A percentile compares a stretch with the other conserved stretches of the same genome.
These are phyloP conservation scores for Tragelaphus strepsiceros DNA, from an alignment of 2,113 vertebrate genomes.

Conservation along the genomic window DNA sequence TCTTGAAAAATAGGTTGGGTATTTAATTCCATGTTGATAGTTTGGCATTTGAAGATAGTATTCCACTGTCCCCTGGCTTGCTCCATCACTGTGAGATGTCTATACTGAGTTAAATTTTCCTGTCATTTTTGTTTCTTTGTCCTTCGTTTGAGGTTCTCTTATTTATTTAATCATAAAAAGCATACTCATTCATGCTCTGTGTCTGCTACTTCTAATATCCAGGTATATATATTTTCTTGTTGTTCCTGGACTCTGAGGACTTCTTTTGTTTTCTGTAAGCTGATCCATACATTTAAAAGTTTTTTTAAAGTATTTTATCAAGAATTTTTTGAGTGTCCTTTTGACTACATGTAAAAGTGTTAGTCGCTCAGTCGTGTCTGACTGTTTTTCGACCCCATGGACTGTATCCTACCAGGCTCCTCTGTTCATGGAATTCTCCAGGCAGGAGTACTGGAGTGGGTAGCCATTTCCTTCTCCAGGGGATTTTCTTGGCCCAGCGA, in stretches of 20 bases:
- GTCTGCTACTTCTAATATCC: neutral
- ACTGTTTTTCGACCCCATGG: neutral
- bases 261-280: neutral
- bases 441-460: neutral
- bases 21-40: neutral
- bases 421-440: neutral
- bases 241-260: neutral
- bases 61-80: neutral
- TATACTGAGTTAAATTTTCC: neutral
- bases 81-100: neutral
- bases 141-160: neutral
- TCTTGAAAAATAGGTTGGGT: neutral
- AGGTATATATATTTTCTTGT: neutral
- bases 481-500: neutral
- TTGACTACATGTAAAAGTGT: neutral
- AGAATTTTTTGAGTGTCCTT: neutral
- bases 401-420: neutral
- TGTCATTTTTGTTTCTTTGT: neutral
- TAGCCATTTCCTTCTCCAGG: neutral
- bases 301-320: neutral
- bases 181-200: neutral
- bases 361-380: neutral
- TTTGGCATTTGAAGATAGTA: neutral
- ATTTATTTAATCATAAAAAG: neutral
- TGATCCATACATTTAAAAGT: neutral